Evolutionary conservation across 2,888 invertebrate species (phyloP).

Genomic region (Drosophila longiperda): DNA sequence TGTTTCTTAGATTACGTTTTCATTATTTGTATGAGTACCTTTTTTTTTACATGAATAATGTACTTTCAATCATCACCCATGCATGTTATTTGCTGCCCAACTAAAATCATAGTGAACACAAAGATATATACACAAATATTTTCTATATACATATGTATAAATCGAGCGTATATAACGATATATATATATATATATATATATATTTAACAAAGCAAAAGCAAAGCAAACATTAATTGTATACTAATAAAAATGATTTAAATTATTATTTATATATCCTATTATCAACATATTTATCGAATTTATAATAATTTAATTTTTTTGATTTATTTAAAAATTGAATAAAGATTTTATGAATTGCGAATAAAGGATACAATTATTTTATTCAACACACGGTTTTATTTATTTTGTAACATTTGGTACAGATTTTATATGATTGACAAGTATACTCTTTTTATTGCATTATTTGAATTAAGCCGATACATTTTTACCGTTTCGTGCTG

Average conservation of each 20-base stretch:
- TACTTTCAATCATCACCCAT: constrained; percentile 34
- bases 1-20: constrained; percentile 42
- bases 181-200: constrained; percentile 10
- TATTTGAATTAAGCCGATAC: not conserved
- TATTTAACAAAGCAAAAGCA: constrained; percentile 19
- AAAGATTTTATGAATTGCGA: constrained; percentile 74
- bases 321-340: constrained; percentile 76
- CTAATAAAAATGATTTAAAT: constrained; percentile 70
- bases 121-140: constrained; percentile 78
- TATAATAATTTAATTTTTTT: constrained; percentile 70
- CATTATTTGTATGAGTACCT: no score
- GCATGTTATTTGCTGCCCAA: constrained; percentile 67
- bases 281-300: constrained; percentile 79
- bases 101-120: constrained; percentile 73
- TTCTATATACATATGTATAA: constrained; percentile 42
- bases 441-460: not conserved
- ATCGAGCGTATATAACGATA: constrained; percentile 39
- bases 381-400: not conserved
- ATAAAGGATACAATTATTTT: not conserved
- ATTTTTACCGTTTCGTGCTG: no score
- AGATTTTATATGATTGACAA: not conserved
- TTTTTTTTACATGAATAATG: constrained; percentile 32
- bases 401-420: not conserved
- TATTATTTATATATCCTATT: constrained; percentile 76
- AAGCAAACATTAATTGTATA: constrained; percentile 64